Percentiles rank a stretch among this genome's conserved stretches.
These are phyloP conservation scores for Heliconius ismenius DNA, from an alignment of 2,888 invertebrate genomes.

Conservation along the genomic window DNA sequence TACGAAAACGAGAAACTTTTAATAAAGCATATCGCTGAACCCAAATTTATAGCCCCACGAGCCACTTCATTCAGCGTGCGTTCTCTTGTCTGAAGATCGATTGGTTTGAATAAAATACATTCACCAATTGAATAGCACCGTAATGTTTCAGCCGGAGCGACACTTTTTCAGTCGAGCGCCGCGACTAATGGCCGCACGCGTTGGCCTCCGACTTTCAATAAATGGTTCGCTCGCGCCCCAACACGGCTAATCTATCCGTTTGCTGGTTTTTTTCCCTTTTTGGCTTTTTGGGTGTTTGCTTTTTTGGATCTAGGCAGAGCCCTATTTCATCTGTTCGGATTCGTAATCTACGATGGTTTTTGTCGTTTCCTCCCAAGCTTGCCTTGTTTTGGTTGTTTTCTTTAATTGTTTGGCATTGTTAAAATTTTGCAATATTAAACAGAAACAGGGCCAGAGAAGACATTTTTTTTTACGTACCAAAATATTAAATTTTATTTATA, in stretches of 20 bases:
- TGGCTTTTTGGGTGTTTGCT: slow-evolving; percentile 36
- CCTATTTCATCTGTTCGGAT: slow-evolving; percentile 40
- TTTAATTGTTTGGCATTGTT: not conserved
- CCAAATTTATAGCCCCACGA: slow-evolving; percentile 76
- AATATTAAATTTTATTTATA: not conserved
- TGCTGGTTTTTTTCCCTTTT: slow-evolving; percentile 41
- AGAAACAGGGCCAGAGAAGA: not conserved
- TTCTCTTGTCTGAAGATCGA: slow-evolving; percentile 78
- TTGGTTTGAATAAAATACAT: slow-evolving; percentile 78
- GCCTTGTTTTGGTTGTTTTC: slow-evolving; percentile 21
- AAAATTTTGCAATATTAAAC: not conserved
- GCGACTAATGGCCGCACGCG: slow-evolving; percentile 76
- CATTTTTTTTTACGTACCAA: not conserved
- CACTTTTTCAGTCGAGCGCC: slow-evolving; percentile 73
- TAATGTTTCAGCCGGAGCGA: slow-evolving; percentile 76
- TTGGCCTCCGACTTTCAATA: slow-evolving; percentile 75
- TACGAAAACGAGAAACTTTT: slow-evolving; percentile 45
- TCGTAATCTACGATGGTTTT: slow-evolving; percentile 37
- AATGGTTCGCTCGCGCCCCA: slow-evolving; percentile 59
- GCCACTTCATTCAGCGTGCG: slow-evolving; percentile 74
- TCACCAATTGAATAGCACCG: slow-evolving; percentile 76
- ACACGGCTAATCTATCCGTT: slow-evolving; percentile 63
- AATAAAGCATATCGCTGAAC: slow-evolving; percentile 75
- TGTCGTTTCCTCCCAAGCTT: slow-evolving; percentile 28
- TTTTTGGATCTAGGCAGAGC: slow-evolving; percentile 29